Conservation (phyloP, 2,113 vertebrate genomes). For the Malurus alboscapulatus region DNA sequence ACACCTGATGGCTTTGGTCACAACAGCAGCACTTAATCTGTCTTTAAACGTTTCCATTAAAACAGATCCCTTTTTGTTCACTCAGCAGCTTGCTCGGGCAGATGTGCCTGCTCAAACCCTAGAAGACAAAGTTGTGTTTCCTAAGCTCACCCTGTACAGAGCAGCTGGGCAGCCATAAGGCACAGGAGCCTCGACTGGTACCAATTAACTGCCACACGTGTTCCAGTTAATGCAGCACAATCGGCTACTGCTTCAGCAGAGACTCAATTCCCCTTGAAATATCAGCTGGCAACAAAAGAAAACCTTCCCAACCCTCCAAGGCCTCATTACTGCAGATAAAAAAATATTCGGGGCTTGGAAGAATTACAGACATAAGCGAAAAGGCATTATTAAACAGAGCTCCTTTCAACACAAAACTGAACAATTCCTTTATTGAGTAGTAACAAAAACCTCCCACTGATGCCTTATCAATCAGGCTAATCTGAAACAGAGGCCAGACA, state of each 20-base stretch:
- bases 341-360: not conserved
- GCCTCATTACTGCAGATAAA: not conserved
- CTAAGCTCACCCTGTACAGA: not conserved
- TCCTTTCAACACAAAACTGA: not conserved
- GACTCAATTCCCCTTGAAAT: not conserved
- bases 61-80: not conserved
- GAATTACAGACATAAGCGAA: not conserved
- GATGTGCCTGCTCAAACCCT: conserved; percentile 25
- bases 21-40: not conserved
- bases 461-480: too few species aligned
- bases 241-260: not conserved
- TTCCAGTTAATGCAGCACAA: not conserved
- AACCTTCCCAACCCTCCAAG: not conserved
- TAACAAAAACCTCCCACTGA: not conserved
- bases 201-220: not conserved
- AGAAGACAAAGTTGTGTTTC: not conserved
- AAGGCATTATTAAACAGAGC: not conserved
- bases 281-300: not conserved
- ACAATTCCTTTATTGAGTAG: not conserved
- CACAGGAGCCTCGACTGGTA: not conserved
- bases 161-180: conserved; percentile 36
- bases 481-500: too few species aligned
- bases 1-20: not conserved
- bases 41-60: not conserved
- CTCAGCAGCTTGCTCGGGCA: conserved; percentile 44